Evolutionary conservation across 2,113 vertebrate species (phyloP), one percentile per base, ranked within the genome.

Genomic region (Fregata magnificens): DNA sequence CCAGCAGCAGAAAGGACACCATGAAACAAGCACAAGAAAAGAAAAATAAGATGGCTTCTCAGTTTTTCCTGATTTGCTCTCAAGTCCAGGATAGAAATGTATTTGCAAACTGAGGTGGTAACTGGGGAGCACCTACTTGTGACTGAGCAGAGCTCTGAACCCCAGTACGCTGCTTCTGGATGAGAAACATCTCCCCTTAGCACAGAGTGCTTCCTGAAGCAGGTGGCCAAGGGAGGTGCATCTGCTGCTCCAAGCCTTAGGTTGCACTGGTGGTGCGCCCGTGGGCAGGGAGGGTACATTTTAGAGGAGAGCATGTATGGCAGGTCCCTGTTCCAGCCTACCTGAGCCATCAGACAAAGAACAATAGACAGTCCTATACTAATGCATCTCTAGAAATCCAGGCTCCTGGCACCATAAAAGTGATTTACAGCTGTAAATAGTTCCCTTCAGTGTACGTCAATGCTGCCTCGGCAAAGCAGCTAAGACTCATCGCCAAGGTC

Each of bases 251-350:
- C 29, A 53, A 69, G 32, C 42, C 70, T 53, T 15, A 25, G 16
- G 10, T 15, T 2, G 0, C 10, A 2, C 26, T 34, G 8, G 16
- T 8, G n/a, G 3, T 13, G 5, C 34, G 38, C 16, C 28, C 13
- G 0, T 26, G 9, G 16, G 6, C 31, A 61, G 40, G 17, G 9
- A 29, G 26, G 22, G 52, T 11, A 49, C 7, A 4, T 42, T 65
- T 56, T 20, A 38, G 53, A 76, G 26, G 36, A 47, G 14, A 90
- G 44, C 16, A 36, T 10, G 7, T 26, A 10, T 4, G 32, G 29
- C 44, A 77, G 44, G 1, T 55, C 32, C 38, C 31, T 11, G 1
- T 21, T 79, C 9, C 56, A 88, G 42, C 26, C 82, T 38, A 7
- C 19, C 21, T 58, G 28, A 28, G 18, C 55, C 53, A 53, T 31